These are phyloP conservation scores for Platysternon megacephalum DNA, from an alignment of 2,113 vertebrate species.

Conservation along the genomic window DNA sequence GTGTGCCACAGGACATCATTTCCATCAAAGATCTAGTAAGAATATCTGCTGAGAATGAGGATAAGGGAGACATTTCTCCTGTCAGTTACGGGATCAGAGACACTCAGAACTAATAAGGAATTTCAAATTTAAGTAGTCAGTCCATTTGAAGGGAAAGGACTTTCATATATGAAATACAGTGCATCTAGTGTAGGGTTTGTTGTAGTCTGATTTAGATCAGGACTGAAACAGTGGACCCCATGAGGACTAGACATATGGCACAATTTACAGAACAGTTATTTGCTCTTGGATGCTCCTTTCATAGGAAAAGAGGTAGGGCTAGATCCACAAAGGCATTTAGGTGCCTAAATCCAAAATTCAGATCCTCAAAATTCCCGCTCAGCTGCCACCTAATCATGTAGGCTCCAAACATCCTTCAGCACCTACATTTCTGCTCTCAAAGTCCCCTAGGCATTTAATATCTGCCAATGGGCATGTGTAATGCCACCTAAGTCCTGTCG, in stretches of 20 bases:
- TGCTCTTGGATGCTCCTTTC: constrained; percentile 1
- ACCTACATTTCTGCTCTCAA: not conserved
- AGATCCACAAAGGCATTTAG: not conserved
- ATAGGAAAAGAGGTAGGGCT: not conserved
- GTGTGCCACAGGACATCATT: not conserved
- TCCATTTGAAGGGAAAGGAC: constrained; percentile 5
- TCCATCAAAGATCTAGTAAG: not conserved
- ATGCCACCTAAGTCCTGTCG: not conserved
- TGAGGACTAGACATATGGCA: not conserved
- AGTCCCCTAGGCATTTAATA: not conserved
- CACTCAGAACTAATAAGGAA: constrained; percentile 1
- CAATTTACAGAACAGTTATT: constrained; percentile 47
- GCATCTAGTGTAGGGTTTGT: not conserved
- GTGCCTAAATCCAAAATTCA: not conserved
- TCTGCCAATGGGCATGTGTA: not conserved
- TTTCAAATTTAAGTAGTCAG: constrained; percentile 46
- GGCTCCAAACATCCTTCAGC: not conserved
- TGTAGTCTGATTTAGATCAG: not conserved
- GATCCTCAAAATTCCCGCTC: not conserved
- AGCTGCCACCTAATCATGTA: not conserved
- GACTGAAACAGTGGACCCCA: not conserved
- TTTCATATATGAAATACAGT: not conserved
- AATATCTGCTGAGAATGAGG: not conserved
- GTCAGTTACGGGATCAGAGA: not conserved
- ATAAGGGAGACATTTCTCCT: constrained; percentile 16